Base-by-base conservation (phyloP, 2,888 invertebrate species). In the Ischnus inquisitorius region DNA sequence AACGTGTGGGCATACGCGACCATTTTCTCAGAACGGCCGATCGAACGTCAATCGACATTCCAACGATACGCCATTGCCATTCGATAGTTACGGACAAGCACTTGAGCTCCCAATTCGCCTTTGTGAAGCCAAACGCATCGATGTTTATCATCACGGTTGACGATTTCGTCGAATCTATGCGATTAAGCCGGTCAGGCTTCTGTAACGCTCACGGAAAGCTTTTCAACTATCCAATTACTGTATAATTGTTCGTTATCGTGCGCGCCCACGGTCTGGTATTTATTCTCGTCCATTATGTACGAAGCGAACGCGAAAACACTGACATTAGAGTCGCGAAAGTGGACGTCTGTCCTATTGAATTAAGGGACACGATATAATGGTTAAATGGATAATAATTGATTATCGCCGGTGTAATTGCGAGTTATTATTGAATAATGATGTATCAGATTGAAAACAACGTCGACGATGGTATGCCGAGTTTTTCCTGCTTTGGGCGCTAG, bases 41-140 rank as follows among this genome's bases (percentile, higher is more conserved):
- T 72, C 69, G 82, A 78, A 78, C 78, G n/a, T 74, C 69, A 82
- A 78, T 82, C 68, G 74, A 74, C 78, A 74, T 51, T 78, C 67
- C 12, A 72, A 54, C 67, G 72, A 74, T 82, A 78, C 67, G 68
- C 65, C 71, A 77, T 72, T 41, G 57, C 65, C 64, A 64, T 67
- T 65, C 43, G 79, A 79, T 51, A 51, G 6, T 72, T 43, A 12
- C 74, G 12, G 19, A 46, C 62, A 34, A 64, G 46, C 64, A 75
- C 46, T 64, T 19, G 34, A 39, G 48, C 2, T 48, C 46, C 43
- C 51, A 34, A 39, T 62, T 57, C 60, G 25, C 34, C 22, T 28
- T 46, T 41, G 12, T 19, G n/a, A 28, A 67, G 16, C 57, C 46
- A 43, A 46, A 22, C 25, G 41, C 57, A 78, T 82, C 67, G 78